Conservation (phyloP, 2,888 invertebrate genomes). For the Erebia palarica region DNA sequence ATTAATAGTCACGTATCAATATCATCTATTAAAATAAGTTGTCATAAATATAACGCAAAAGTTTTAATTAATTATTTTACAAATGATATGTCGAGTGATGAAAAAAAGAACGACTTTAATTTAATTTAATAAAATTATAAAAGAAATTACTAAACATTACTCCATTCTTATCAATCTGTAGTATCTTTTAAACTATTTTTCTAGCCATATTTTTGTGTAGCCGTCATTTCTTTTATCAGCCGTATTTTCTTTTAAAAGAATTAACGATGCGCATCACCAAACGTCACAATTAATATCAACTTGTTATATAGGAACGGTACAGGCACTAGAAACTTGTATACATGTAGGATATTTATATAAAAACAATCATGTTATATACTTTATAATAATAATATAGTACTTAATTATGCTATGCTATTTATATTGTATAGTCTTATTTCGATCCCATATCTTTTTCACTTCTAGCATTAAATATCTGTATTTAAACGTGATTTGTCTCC, state of each 20-base stretch:
- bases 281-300: slow-evolving; percentile 2
- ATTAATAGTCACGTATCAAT: too few species aligned
- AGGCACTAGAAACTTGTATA: slow-evolving; percentile 21
- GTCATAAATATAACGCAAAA: too few species aligned
- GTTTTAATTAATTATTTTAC: too few species aligned
- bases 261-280: not conserved
- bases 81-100: not conserved
- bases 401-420: slow-evolving; percentile 6
- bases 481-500: too few species aligned
- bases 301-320: slow-evolving; percentile 27
- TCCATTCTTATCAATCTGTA: not conserved
- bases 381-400: slow-evolving; percentile 10
- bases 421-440: not conserved
- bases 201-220: not conserved
- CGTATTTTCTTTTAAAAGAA: not conserved
- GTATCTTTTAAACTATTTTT: not conserved
- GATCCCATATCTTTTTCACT: not conserved
- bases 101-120: not conserved
- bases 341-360: slow-evolving; percentile 13
- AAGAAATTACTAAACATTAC: too few species aligned
- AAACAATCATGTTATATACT: slow-evolving; percentile 1
- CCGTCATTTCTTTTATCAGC: not conserved
- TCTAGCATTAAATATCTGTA: not conserved
- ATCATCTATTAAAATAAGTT: too few species aligned
- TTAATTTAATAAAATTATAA: not conserved